Conservation (phyloP, 2,797 vertebrate genomes). For the Tenualosa ilisha region DNA sequence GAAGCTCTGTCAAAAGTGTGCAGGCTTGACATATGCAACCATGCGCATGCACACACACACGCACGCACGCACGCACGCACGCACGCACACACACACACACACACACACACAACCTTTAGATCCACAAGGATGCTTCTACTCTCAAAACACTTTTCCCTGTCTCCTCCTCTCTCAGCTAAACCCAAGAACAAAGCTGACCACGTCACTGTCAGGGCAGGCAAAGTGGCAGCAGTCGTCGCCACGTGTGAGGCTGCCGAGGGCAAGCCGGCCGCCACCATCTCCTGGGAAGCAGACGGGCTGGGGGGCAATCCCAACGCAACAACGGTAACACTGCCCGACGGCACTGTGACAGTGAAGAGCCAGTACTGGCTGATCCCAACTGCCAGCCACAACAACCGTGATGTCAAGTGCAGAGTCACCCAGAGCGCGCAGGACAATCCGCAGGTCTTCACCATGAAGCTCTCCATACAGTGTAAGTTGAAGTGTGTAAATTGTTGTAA, state of each 20-base stretch:
- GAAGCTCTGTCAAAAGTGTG: not conserved
- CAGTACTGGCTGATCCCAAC: constrained; percentile 76
- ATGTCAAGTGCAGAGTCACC: constrained; percentile 75
- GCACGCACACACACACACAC: not conserved
- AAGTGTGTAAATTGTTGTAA: no score
- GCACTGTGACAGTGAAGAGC: constrained; percentile 79
- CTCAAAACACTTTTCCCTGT: not conserved
- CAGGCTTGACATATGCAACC: not conserved
- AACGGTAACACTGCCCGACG: constrained; percentile 62
- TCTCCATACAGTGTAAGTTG: constrained; percentile 84
- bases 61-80: not conserved
- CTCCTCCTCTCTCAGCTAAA: constrained; percentile 66
- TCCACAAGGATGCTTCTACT: not conserved
- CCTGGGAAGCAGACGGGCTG: constrained; percentile 67
- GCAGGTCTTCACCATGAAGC: constrained; percentile 58
- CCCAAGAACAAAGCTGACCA: constrained; percentile 71
- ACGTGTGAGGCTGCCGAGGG: constrained; percentile 76
- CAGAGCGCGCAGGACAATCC: constrained; percentile 70
- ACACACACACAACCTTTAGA: no score
- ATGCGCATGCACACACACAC: constrained; percentile 19
- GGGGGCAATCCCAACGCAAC: constrained; percentile 65
- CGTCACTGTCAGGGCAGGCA: constrained; percentile 69
- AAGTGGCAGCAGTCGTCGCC: constrained; percentile 72
- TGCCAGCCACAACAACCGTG: constrained; percentile 64
- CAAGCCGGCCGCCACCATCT: constrained; percentile 78